Conservation (phyloP, 1,140 invertebrate genomes). For the Trigoniulus corallinus region DNA sequence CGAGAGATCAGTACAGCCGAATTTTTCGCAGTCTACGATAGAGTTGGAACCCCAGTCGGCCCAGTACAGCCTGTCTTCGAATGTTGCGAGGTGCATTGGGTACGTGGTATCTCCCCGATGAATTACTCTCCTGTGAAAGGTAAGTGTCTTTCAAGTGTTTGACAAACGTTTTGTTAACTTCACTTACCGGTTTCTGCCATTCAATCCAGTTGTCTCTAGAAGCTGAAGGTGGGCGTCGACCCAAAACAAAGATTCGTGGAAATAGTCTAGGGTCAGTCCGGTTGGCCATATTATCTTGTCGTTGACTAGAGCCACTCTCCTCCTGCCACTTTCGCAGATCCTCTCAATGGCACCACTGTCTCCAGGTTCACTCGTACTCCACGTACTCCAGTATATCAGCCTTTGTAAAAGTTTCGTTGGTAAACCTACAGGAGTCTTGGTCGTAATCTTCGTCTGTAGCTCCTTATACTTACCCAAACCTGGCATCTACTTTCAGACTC, state of each 20-base stretch:
- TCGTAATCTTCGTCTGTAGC: too few species aligned
- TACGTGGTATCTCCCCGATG: constrained; percentile 49
- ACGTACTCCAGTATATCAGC: constrained; percentile 13
- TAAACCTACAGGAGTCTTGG: neutral
- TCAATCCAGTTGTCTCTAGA: constrained; percentile 64
- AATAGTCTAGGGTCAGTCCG: constrained; percentile 68
- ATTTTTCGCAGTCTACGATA: neutral
- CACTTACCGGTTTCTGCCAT: constrained; percentile 50
- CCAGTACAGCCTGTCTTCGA: constrained; percentile 80
- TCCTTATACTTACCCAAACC: too few species aligned
- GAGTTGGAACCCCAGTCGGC: constrained; percentile 69
- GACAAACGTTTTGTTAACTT: neutral
- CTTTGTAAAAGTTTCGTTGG: neutral
- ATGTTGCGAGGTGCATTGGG: constrained; percentile 76
- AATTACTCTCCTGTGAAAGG: constrained; percentile 18
- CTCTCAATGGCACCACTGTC: constrained; percentile 39
- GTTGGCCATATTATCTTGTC: constrained; percentile 48
- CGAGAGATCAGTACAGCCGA: neutral
- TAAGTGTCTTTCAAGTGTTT: neutral
- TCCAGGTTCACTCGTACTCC: constrained; percentile 45
- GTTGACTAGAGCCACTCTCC: neutral
- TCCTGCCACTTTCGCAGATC: neutral
- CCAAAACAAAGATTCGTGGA: constrained; percentile 63
- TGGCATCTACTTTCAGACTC: neutral
- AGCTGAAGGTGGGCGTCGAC: constrained; percentile 74